Base-by-base conservation (phyloP, 1,140 invertebrate species). In the Cydia fagiglandana region DNA sequence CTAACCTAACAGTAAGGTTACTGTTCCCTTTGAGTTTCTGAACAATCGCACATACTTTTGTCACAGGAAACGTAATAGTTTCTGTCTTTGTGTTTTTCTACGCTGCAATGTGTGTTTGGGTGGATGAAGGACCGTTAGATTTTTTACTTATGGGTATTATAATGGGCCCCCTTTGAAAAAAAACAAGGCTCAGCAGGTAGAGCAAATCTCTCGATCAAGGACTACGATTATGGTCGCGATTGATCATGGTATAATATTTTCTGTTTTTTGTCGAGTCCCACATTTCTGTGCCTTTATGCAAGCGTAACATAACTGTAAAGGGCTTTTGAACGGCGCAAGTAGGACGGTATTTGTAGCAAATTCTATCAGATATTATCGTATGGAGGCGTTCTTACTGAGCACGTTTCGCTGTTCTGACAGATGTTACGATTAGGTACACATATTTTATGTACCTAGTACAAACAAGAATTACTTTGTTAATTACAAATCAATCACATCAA, bases 91-190 rank as follows among this genome's bases (percentile, higher is more conserved):
- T 91, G 84, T 90, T 90, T 86, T 89, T 90, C 86, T 61, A 24
- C 80, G 76, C 81, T 78, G 88, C 88, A 91, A 92, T 91, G 89
- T 91, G 90, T 88, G 81, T 86, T 85, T 81, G 86, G 85, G 78
- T 84, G 82, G 84, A 85, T 84, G 76, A 77, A 79, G 84, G 79
- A 90, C 89, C 89, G 89, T 91, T 91, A 89, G 77, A 84, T 85
- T 91, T 91, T 91, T 92, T 90, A 81, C 77, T 77, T 78, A 75
- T 76, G 75, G 76, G 79, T 77, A 76, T 84, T 82, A 87, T 89
- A 87, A 89, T 85, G 84, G 84, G 78, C 85, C 91, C 89, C 91
- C 89, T 92, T 91, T 92, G 76, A 81, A 82, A 91, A 92, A 89
- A 91, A 91, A 85, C 75, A 47, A 87, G 86, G 83, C 81, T 80